Evolutionary conservation across 64 coral and sea anemone species (phyloP).

Genomic region (Astreopora myriophthalma): DNA sequence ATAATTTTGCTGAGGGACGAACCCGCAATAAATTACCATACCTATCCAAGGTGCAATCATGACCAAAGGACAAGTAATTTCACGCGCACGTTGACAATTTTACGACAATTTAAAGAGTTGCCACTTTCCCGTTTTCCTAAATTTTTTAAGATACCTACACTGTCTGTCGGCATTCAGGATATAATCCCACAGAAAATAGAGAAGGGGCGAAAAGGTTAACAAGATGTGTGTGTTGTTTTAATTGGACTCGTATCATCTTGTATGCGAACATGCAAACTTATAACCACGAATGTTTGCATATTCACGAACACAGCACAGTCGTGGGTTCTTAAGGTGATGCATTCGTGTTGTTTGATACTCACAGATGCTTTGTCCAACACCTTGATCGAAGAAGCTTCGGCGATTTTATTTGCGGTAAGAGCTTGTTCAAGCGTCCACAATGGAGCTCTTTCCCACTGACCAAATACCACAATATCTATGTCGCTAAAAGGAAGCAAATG

Average conservation of each 20-base stretch:
- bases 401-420: constrained; percentile 86
- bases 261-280: no score
- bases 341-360: background rate
- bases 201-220: no score
- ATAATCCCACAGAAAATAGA: no score
- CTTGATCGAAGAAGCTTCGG: constrained; percentile 86
- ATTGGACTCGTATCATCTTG: no score
- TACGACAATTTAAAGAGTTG: background rate
- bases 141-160: background rate
- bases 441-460: constrained; percentile 93
- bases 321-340: background rate
- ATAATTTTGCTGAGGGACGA: constrained; percentile 29
- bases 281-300: background rate
- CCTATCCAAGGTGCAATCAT: background rate
- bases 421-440: constrained; percentile 93
- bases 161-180: background rate
- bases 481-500: constrained; percentile 62
- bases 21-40: constrained; percentile 41
- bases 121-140: background rate
- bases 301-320: background rate
- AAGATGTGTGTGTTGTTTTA: no score
- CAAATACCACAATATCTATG: constrained; percentile 96
- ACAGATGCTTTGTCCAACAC: constrained; percentile 97
- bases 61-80: constrained; percentile 5
- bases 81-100: background rate